phyloP scores from a whole-genome alignment of 2,113 vertebrate species.

The Protomyctophum bolini region DNA sequence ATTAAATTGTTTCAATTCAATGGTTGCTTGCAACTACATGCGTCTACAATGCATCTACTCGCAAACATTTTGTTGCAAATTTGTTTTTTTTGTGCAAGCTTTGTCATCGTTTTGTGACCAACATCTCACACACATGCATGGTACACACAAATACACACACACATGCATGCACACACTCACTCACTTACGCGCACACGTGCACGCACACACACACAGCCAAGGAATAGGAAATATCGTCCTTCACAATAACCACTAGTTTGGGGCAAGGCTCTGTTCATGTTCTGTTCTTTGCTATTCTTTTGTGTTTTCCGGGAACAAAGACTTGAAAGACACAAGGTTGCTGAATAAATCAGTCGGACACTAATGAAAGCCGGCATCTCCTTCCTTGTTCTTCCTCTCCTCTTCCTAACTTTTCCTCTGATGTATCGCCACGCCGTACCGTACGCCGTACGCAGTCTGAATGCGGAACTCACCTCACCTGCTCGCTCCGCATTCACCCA shows the following conservation, averaged over 20 bases:
- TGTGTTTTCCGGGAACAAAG: slow-evolving; percentile 46
- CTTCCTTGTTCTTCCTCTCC: slow-evolving; percentile 38
- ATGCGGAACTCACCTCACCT: slow-evolving; percentile 30
- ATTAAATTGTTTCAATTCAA: no score
- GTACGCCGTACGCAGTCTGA: slow-evolving; percentile 50
- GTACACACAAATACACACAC: background rate
- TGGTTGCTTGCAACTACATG: no score
- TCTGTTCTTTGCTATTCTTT: slow-evolving; percentile 14
- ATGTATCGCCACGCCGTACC: slow-evolving; percentile 58
- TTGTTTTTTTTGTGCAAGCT: no score
- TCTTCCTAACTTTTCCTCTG: slow-evolving; percentile 50
- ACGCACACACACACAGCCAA: background rate
- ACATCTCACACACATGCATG: no score
- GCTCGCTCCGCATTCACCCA: slow-evolving; percentile 40
- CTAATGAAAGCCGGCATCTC: slow-evolving; percentile 54
- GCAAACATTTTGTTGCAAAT: no score
- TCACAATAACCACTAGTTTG: background rate
- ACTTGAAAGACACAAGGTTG: slow-evolving; percentile 55
- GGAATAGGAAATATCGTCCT: background rate
- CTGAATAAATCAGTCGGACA: slow-evolving; percentile 55
- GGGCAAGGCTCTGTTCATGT: slow-evolving; percentile 28
- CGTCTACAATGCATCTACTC: no score
- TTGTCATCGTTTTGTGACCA: no score
- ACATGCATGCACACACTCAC: background rate
- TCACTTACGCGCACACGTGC: slow-evolving; percentile 16